Base-by-base conservation (phyloP, 30 jellyfish, hydroid and myxozoan genomes). In the Rhopilema esculentum region DNA sequence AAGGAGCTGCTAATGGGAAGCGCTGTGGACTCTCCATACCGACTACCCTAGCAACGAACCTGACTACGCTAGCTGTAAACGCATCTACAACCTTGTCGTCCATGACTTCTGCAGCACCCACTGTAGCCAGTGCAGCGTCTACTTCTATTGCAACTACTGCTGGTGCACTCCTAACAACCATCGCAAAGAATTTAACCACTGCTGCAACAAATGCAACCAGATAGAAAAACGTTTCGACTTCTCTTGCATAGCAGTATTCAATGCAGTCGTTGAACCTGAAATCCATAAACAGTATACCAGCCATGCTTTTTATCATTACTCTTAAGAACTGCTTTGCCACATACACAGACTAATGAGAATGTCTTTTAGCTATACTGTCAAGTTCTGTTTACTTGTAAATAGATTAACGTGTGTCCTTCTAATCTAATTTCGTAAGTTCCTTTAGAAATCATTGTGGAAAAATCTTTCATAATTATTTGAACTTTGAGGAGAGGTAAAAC, bases 11-110 rank as follows among this genome's bases (percentile, higher is more conserved):
- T 20, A 27, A 40, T 30, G 19, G 27, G 1, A 78, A 78, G 29
- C 49, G 67, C 22, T 76, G 86, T 28, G 86, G 75, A 51, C 78
- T 33, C 32, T 77, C 67, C 26, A 23, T n/a, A n/a, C n/a, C n/a
- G n/a, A n/a, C 50, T 49, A 30, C 17, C 21, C 21, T 28, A 8
- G 26, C 79, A 64, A 61, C 88, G 40, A 62, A 22, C 1, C 31
- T 51, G 52, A 20, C 88, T 48, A 64, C 88, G 0, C 1, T 25
- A 6, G 78, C 32, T 15, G 26, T 16, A 62, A 23, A 32, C 24
- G 65, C 16, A 24, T 8, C 75, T 26, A 62, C 86, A 76, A 7
- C 75, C 7, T n/a, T 62, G 23, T 1, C 27, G 33, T 20, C 50
- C 16, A 66, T 12, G 57, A 40, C 57, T 6, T 2, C 57, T 12